Evolutionary conservation across 2,113 vertebrate species (phyloP), one percentile per base, ranked within the genome.

Genomic region (Lucifuga dentata): DNA sequence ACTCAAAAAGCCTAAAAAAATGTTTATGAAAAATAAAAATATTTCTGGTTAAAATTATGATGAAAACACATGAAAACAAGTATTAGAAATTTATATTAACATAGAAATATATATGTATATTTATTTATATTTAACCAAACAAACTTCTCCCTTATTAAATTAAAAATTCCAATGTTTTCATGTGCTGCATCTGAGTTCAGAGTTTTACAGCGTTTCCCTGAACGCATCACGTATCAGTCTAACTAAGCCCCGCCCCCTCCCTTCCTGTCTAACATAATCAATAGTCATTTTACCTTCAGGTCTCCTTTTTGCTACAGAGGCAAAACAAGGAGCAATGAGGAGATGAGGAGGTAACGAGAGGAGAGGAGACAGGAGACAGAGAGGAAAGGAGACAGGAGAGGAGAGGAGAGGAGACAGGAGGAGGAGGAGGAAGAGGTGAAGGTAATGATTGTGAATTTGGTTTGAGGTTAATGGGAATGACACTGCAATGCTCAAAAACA

Each of bases 211-310:
- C 7, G 26, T 59, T 61, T 43, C 32, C 57, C 63, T 29, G 21
- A 39, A 69, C 2, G 12, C 49, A 50, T 56, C 41, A 72, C 32
- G n/a, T 40, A 43, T 75, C 24, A 21, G 10, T 57, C 35, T 38
- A 21, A 38, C 77, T 35, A 16, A 65, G 66, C 38, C 15, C 15
- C 38, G 4, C 38, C 3, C 15, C 38, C 38, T 13, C 38, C 23
- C 11, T 3, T 5, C 10, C 49, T 15, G 7, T 58, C 49, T 26
- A 15, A 29, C 55, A 81, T 85, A 86, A 88, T 88, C 84, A 58
- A 88, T 88, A 71, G 24, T 80, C 61, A 86, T 86, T 84, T 76
- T 76, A 78, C 81, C 78, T 39, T 3, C 59, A 11, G 73, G 69
- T 76, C 83, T 62, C 20, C 59, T 60, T 65, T 50, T 39, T 80